phyloP scores from a whole-genome alignment of 37 sponge, comb jelly and placozoan species.

The Petrosia ficiformis region DNA sequence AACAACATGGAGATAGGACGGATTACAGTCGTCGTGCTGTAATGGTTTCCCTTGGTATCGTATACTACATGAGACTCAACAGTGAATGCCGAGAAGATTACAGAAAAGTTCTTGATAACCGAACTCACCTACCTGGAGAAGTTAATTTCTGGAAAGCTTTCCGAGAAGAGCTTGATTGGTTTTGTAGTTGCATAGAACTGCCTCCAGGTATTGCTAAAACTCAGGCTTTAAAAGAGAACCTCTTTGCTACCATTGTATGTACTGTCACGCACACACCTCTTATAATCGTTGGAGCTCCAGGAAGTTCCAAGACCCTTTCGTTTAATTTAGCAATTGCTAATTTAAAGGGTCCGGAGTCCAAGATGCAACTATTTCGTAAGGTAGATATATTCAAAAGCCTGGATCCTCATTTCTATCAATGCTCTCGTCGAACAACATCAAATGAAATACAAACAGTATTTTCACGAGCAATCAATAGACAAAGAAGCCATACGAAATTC shows the following conservation, averaged over 20 bases:
- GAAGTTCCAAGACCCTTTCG: conserved; percentile 90
- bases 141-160: conserved; percentile 41
- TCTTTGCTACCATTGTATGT: conserved; percentile 85
- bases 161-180: conserved; percentile 60
- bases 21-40: conserved; percentile 57
- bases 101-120: conserved; percentile 18
- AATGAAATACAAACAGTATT: conserved; percentile 89
- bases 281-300: conserved; percentile 92
- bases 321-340: conserved; percentile 85
- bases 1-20: conserved; percentile 8
- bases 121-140: conserved; percentile 15
- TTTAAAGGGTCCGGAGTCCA: conserved; percentile 85
- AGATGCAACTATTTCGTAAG: conserved; percentile 46
- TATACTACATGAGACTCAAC: conserved; percentile 86
- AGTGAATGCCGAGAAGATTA: conserved; percentile 41
- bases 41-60: conserved; percentile 77
- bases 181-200: conserved; percentile 41
- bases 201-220: conserved; percentile 90
- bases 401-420: conserved; percentile 88
- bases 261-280: conserved; percentile 79
- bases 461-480: conserved; percentile 75
- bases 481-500: conserved; percentile 43
- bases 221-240: conserved; percentile 87
- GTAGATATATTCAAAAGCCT: conserved; percentile 59
- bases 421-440: conserved; percentile 85